Conservation (phyloP, 2,797 vertebrate genomes). For the Falco rusticolus region DNA sequence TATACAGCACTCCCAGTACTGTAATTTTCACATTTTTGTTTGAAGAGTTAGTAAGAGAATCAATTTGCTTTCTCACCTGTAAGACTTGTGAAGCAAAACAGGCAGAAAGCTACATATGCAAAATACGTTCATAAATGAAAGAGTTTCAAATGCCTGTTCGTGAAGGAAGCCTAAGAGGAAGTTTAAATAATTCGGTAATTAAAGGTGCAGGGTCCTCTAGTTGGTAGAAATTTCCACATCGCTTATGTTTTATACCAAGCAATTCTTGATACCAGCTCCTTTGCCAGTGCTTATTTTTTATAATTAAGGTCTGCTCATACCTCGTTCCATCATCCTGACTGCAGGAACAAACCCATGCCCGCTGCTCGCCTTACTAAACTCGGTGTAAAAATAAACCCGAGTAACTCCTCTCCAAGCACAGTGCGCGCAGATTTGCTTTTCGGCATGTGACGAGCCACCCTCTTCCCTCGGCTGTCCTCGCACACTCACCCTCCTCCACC, state of each 20-base stretch:
- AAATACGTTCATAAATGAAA: not conserved
- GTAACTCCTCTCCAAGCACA: not conserved
- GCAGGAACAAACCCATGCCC: not conserved
- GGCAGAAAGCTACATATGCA: not conserved
- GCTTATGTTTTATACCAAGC: not conserved
- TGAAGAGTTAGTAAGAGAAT: not conserved
- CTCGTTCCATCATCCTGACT: fast-evolving
- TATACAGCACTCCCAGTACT: fast-evolving
- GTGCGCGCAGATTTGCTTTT: no score
- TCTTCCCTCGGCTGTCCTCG: not conserved
- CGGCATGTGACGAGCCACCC: not conserved
- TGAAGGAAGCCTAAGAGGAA: not conserved
- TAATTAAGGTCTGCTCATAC: not conserved
- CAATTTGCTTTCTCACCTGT: not conserved
- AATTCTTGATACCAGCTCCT: not conserved
- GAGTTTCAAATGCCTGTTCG: not conserved
- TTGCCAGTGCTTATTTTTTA: fast-evolving
- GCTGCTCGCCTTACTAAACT: not conserved
- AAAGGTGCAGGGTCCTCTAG: not conserved
- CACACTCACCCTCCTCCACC: not conserved
- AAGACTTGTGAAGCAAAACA: not conserved
- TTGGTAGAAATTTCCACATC: not conserved
- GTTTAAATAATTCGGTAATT: not conserved
- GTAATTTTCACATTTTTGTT: not conserved
- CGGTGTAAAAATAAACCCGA: not conserved